Evolutionary conservation across 2,888 invertebrate genomes (phyloP), one percentile per base, ranked within the genome.

Genomic region (Gisinianus flammeolus): DNA sequence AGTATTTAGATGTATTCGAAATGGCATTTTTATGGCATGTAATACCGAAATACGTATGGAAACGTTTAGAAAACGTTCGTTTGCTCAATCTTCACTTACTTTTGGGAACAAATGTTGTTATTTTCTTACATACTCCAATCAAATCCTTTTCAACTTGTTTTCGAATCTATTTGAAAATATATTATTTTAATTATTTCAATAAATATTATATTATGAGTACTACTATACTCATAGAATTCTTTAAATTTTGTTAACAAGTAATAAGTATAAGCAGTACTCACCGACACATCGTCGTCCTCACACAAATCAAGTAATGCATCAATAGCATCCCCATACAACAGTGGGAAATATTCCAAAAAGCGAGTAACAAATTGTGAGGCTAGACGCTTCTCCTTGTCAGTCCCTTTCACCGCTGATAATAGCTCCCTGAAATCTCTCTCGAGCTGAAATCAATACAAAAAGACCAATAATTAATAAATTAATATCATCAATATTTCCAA

Each of bases 321-420:
- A 75, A 98, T 92, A 8, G 97, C 95, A 86, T 93, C 91, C 84
- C 93, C 93, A n/a, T 94, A 91, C 78, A 94, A 88, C 80, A 90
- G 90, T 8, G 97, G 97, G 87, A 98, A 98, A 87, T 93, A 91
- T 86, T 94, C 95, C 87, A 96, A 96, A 88, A 97, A 98, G 87
- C 95, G 92, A 2, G 95, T 93, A 86, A 98, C 96, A 85, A 98
- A 97, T 87, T 98, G 97, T 2, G 97, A 95, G 5, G 97, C 95
- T 81, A 98, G 88, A 77, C 94, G 91, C 87, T 98, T 98, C 86
- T 96, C 96, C 85, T 94, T 95, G 24, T 93, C 91, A 0, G 92
- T 92, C 33, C 96, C 96, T 88, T 95, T 96, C 0, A 95, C 94
- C 56, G 95, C 95, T 77, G 92, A 91, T 70, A 98, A 88, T 85